Conservation (phyloP, 2,888 invertebrate species). For the Imbricaverruca yamaguchii region DNA sequence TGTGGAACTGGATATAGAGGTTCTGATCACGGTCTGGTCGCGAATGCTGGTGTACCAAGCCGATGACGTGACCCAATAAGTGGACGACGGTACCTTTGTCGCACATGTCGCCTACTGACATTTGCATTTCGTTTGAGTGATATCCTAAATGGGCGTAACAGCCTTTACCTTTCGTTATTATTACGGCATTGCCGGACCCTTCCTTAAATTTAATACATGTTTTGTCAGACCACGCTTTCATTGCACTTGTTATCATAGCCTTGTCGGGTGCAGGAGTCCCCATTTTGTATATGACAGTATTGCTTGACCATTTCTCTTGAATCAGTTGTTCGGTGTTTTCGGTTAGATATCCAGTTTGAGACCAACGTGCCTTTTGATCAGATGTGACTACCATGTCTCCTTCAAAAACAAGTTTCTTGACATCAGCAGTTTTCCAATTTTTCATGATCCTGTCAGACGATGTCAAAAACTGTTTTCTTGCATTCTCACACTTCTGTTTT, state of each 20-base stretch:
- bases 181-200: background rate
- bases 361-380: background rate
- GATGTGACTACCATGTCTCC: background rate
- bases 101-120: background rate
- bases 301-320: background rate
- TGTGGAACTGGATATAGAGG: background rate
- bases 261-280: background rate
- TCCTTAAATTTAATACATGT: conserved; percentile 2
- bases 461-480: background rate
- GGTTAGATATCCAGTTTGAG: background rate
- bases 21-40: background rate
- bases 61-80: conserved; percentile 8
- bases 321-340: background rate
- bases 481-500: background rate
- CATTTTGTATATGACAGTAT: background rate
- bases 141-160: background rate
- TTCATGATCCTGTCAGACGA: background rate
- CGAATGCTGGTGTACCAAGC: background rate
- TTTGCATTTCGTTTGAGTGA: background rate
- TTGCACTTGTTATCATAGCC: background rate
- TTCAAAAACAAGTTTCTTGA: background rate
- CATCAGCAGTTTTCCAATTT: background rate
- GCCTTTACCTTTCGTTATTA: background rate
- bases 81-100: background rate
- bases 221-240: conserved; percentile 3